Base-by-base conservation (phyloP, 2,797 vertebrate genomes). In the Centroberyx gerrardi region DNA sequence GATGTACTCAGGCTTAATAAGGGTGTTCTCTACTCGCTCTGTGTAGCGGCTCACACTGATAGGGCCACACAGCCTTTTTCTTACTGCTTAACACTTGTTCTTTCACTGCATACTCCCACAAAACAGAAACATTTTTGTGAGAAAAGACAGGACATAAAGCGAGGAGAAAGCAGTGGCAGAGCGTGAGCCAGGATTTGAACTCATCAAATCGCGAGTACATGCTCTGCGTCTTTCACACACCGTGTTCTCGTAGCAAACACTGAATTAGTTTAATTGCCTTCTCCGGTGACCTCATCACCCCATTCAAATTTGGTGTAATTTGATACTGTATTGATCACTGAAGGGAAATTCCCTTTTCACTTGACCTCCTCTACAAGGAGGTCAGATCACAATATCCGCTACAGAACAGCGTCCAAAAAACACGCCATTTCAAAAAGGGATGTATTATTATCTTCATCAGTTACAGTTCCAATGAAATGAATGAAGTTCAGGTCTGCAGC, bases 1-100 rank as follows among this genome's bases (percentile, higher is more conserved):
- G 79, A 82, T 68, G 54, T 62, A 62, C 73, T 74, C 76, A 28
- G 49, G 22, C 75, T 77, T 79, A 81, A 88, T 87, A 78, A 65
- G 53, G 63, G 59, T 49, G 38, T 62, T 83, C 74, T 49, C 67
- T 75, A 68, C 70, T 83, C 62, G 59, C 68, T 68, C 33, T 18
- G 48, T 14, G 13, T 58, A 33, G 55, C 8, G 29, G 29, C 29
- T 56, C 64, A 33, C 51, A 44, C 28, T 67, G 58, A 59, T 68
- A 68, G 69, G 58, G 70, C 79, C 78, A 58, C 80, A 72, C 73
- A 69, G 82, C 60, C 53, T 56, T 75, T 48, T 42, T 44, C 13
- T 62, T 65, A 80, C 4, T 6, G 5, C 10, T 5, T 40, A 40
- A 40, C 77, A 70, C 62, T 60, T 76, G 78, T 79, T 67, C 62